Evolutionary conservation across 2,888 invertebrate species (phyloP), one percentile per base, ranked within the genome.

Genomic region (Calameuta idolon): DNA sequence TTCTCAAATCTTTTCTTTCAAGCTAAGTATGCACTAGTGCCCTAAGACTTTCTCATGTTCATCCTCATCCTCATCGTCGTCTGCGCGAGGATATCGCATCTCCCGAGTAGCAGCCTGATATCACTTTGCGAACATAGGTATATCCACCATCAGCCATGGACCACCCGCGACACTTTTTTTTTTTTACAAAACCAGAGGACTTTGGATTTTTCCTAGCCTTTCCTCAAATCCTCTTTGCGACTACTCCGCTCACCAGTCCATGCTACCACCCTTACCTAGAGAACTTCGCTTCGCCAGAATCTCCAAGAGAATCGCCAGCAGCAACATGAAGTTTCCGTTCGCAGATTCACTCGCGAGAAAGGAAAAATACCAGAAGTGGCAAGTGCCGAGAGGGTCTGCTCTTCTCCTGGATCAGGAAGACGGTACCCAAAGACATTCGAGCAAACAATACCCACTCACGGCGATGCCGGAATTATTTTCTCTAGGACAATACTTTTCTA

Each of bases 131-230:
- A 55, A 23, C 55, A 55, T 55, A 23, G 55, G 55, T 23, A 55
- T 55, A 9, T 55, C 55, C 23, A 55, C 55, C 55, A 23, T 1
- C 2, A 55, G 23, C 23, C 23, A 55, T 23, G 55, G 83, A 81
- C 81, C 79, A 82, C 82, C 81, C 79, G 30, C 15, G 71, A 9
- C 71, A 12, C 71, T 31, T 71, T 4, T 31, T 71, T 31, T 71
- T 34, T 9, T 23, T 31, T 75, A 75, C 75, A 80, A 82, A 83
- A 82, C 81, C 80, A 84, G 81, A 82, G 80, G 81, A 82, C 82
- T 82, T 80, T 81, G 81, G 82, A 83, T 83, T 83, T 82, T 84
- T 81, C 80, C 79, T 81, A 81, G 55, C 23, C 71, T 31, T 34
- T 12, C 71, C 33, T 71, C 31, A 71, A 71, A 71, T 71, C 71